Evolutionary conservation across 1,140 invertebrate genomes (phyloP).

Genomic region (Anastrepha obliqua): DNA sequence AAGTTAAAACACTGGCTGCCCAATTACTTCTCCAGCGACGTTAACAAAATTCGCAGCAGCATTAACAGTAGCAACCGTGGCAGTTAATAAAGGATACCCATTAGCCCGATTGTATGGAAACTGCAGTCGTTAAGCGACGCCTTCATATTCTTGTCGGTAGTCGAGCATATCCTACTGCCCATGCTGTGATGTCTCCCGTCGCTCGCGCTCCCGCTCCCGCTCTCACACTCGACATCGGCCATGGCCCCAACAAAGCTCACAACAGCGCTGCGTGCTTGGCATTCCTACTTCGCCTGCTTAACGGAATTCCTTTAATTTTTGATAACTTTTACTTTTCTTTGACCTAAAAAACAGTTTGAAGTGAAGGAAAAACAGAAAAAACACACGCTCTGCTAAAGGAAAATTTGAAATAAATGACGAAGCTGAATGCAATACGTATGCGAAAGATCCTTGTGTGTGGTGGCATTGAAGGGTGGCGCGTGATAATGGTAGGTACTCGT

Average conservation of each 20-base stretch:
- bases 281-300: conserved; percentile 39
- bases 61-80: not conserved
- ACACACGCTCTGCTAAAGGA: not conserved
- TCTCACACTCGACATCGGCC: not conserved
- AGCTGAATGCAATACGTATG: not conserved
- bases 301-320: conserved; percentile 54
- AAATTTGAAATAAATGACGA: conserved; percentile 21
- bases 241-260: not conserved
- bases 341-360: conserved; percentile 43
- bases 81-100: not conserved
- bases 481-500: not conserved
- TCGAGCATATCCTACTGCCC: not conserved
- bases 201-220: not conserved
- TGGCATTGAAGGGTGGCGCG: conserved; percentile 9
- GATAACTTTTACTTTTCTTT: conserved; percentile 55
- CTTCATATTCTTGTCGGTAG: not conserved
- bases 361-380: not conserved
- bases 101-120: not conserved
- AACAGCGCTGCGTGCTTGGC: conserved; percentile 28
- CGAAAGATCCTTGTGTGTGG: not conserved
- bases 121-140: not conserved
- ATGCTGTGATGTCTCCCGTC: not conserved
- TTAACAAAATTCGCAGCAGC: not conserved
- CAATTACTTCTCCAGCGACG: not conserved
- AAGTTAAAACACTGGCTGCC: conserved; percentile 6